phyloP scores from a whole-genome alignment of 2,113 vertebrate species.

The Sula dactylatra region DNA sequence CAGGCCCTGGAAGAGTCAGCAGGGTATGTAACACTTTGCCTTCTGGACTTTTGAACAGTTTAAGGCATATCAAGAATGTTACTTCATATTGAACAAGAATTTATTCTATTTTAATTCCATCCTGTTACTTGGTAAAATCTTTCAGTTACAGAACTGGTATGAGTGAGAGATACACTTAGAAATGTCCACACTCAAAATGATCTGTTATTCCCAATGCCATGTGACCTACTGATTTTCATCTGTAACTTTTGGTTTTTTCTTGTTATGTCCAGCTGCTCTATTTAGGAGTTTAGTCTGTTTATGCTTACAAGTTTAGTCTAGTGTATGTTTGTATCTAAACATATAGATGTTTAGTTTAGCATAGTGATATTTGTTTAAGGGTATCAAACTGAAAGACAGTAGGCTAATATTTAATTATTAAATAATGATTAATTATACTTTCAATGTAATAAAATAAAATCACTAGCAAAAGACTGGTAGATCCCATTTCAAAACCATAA shows the following conservation, averaged over 20 bases:
- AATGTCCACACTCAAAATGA: neutral
- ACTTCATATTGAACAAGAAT: neutral
- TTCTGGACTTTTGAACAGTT: neutral
- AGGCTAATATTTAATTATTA: neutral
- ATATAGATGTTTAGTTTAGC: neutral
- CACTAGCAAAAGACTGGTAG: neutral
- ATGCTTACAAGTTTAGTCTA: no score
- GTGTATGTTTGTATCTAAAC: neutral
- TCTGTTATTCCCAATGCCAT: neutral
- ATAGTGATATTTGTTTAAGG: neutral
- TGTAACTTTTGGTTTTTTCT: neutral
- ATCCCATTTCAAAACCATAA: neutral
- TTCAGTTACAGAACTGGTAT: neutral
- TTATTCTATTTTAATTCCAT: neutral
- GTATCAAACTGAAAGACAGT: neutral
- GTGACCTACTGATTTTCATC: neutral
- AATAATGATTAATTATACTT: neutral
- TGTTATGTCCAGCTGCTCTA: neutral
- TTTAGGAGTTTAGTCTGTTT: neutral
- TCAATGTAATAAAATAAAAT: neutral
- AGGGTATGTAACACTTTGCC: neutral
- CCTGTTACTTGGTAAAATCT: neutral
- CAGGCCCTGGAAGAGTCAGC: neutral
- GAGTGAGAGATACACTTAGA: neutral
- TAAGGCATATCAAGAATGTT: neutral